Base-by-base conservation (phyloP, 2,113 vertebrate species). In the Herpetotheres cachinnans region DNA sequence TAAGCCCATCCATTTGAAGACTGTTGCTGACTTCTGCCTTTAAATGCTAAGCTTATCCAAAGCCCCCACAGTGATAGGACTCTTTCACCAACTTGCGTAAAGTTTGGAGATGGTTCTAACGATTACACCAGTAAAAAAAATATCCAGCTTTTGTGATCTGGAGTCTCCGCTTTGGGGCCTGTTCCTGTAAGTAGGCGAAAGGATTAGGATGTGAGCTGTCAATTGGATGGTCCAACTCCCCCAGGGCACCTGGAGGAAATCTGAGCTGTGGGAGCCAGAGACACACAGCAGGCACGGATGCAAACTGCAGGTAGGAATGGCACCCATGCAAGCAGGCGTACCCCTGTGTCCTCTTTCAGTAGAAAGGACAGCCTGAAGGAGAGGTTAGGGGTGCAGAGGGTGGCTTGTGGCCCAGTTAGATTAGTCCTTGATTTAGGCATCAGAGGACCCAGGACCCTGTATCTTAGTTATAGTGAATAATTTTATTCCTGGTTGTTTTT, bases 401-500 rank as follows among this genome's bases (percentile, higher is more conserved):
- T 0, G 0, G 27, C 20, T 67, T 2, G 1, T 25, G 34, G 7
- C 27, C 26, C 46, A 44, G 2, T 71, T 58, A 24, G 15, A 38
- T 18, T 29, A 44, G 20, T 52, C 18, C 76, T 74, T 91, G 22
- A 47, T 82, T 86, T 52, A 84, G n/a, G 21, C 29, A 62, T 21
- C 29, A 71, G 61, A 80, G 32, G 20, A 61, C 26, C 7, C 56
- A 71, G 24, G 49, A 74, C 4, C 9, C 12, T 14, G 34, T 26
- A 70, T 65, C 15, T 50, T 21, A 22, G 9, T 61, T 65, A 22
- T 4, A 47, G 26, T 11, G 27, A 71, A 29, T 1, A 0, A 70
- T 44, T 49, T 49, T 14, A 40, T 54, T 66, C 38, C 46, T 89
- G 4, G 1, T 36, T 82, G 66, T 26, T 16, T 76, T 61, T 77